Percentiles rank a stretch among this genome's conserved stretches.
Conservation (phyloP, 2,113 vertebrate species). For the Eudyptes chrysolophus region DNA sequence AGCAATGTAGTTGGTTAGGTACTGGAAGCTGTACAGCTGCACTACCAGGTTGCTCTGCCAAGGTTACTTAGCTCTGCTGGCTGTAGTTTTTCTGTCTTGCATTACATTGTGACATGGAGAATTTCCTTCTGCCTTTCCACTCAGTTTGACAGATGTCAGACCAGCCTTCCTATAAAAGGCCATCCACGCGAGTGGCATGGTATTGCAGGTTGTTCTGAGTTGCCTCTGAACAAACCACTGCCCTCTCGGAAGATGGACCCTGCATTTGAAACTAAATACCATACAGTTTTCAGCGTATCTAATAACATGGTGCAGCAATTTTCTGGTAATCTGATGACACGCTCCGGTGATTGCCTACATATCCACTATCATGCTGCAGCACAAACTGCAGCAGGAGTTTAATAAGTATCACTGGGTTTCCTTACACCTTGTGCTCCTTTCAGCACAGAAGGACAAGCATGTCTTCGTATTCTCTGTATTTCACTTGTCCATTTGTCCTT, state of each 20-base stretch:
- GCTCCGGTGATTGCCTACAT: rapidly evolving
- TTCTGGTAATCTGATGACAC: background rate
- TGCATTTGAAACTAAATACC: background rate
- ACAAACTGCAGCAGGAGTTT: background rate
- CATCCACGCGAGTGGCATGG: rapidly evolving
- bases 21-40: background rate
- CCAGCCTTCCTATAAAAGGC: background rate
- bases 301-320: background rate
- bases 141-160: background rate
- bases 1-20: background rate
- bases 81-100: background rate
- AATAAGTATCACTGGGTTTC: background rate
- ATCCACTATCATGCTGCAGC: background rate
- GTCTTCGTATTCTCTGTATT: background rate
- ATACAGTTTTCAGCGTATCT: background rate
- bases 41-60: background rate
- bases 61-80: background rate
- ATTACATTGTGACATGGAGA: background rate
- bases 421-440: background rate
- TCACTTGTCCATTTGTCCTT: background rate
- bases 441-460: background rate
- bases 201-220: background rate
- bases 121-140: background rate
- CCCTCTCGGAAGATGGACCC: background rate
- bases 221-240: background rate